phyloP scores from a whole-genome alignment of 1,140 invertebrate genomes.

The Drosophila persimilis region DNA sequence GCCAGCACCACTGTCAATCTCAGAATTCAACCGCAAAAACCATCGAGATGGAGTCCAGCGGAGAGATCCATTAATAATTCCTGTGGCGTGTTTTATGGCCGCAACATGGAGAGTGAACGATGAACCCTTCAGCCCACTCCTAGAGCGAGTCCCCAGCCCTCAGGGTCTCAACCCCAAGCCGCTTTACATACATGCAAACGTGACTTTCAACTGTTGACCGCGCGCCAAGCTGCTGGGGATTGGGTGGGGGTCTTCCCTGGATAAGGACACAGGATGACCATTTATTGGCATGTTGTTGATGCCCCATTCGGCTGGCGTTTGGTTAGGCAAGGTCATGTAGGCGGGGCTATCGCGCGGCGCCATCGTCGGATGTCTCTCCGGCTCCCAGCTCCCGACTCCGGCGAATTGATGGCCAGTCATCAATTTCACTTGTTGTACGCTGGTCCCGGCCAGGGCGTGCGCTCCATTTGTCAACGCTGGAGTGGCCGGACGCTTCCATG shows the following conservation, averaged over 20 bases:
- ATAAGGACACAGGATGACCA: slow-evolving; percentile 40
- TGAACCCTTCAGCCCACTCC: slow-evolving; percentile 43
- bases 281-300: slow-evolving; percentile 72
- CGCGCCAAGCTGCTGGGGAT: slow-evolving; percentile 39
- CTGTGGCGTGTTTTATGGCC: slow-evolving; percentile 75
- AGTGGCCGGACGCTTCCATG: slow-evolving; percentile 18
- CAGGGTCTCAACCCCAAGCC: neutral
- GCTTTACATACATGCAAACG: slow-evolving; percentile 63
- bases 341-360: slow-evolving; percentile 50
- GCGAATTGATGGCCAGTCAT: slow-evolving; percentile 80
- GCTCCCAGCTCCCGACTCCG: slow-evolving; percentile 7
- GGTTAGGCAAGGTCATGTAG: slow-evolving; percentile 50
- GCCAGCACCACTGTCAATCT: too few relatives aligned
- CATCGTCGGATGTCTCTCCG: slow-evolving; percentile 11
- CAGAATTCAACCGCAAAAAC: slow-evolving; percentile 26
- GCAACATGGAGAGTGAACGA: slow-evolving; percentile 18
- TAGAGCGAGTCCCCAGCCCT: slow-evolving; percentile 4
- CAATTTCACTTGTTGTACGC: slow-evolving; percentile 75
- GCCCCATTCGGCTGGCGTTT: neutral
- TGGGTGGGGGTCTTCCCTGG: neutral
- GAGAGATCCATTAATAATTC: slow-evolving; percentile 77
- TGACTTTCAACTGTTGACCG: slow-evolving; percentile 76
- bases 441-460: slow-evolving; percentile 19
- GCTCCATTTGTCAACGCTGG: slow-evolving; percentile 65
- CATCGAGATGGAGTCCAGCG: slow-evolving; percentile 27